phyloP scores from a whole-genome alignment of 2,888 invertebrate species.

The Sinodicranocentrus sp. region DNA sequence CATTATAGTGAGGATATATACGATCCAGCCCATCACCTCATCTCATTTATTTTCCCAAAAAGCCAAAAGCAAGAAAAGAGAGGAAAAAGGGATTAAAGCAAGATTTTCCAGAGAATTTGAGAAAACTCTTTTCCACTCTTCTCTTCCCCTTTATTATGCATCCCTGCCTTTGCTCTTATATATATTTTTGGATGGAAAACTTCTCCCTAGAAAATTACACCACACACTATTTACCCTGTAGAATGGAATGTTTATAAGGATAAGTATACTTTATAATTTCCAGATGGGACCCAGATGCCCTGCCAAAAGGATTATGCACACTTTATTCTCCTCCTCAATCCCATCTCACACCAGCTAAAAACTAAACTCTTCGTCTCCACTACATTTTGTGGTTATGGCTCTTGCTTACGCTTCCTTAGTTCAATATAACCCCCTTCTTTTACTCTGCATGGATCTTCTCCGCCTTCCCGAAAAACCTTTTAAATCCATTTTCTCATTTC shows the following conservation, averaged over 20 bases:
- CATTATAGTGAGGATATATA: background rate
- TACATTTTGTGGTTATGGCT: constrained; percentile 57
- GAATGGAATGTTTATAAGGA: constrained; percentile 16
- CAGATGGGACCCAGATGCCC: constrained; percentile 74
- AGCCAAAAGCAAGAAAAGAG: constrained; percentile 25
- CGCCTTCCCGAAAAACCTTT: constrained; percentile 58
- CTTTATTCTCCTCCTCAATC: constrained; percentile 42
- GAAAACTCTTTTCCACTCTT: constrained; percentile 38
- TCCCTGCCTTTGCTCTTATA: too few relatives aligned
- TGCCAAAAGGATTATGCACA: constrained; percentile 62
- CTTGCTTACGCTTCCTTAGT: constrained; percentile 32
- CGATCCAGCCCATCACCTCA: constrained; percentile 32
- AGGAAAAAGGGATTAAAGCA: constrained; percentile 74
- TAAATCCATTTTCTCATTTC: constrained; percentile 61
- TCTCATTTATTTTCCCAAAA: constrained; percentile 38
- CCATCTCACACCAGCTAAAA: constrained; percentile 30
- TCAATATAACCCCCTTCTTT: constrained; percentile 7
- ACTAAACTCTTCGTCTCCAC: constrained; percentile 8
- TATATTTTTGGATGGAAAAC: too few relatives aligned
- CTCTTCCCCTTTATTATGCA: background rate
- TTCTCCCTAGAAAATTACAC: constrained; percentile 35
- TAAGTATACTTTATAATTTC: constrained; percentile 61
- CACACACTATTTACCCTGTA: constrained; percentile 35
- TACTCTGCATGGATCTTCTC: constrained; percentile 54
- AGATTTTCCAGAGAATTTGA: constrained; percentile 71